Base-by-base conservation (phyloP, 2,113 vertebrate genomes). In the Prionailurus bengalensis region DNA sequence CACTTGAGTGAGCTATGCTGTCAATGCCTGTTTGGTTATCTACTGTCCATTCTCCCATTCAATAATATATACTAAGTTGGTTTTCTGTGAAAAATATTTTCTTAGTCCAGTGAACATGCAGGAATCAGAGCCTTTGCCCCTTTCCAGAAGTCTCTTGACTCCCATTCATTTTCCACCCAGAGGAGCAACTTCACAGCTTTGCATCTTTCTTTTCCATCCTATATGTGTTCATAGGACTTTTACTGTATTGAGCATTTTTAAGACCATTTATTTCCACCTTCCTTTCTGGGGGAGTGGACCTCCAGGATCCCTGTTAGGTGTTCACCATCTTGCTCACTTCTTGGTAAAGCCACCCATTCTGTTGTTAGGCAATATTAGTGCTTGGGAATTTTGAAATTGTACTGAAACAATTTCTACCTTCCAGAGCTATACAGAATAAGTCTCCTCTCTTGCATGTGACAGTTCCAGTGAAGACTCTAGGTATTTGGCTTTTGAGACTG, bases 31-130 rank as follows among this genome's bases (percentile, higher is more conserved):
- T 25, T 29, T 17, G 63, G 21, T 79, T 48, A 8, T 58, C 11
- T 23, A 0, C 0, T 16, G 36, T 27, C 7, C 19, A 2, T 33
- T 45, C 51, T 17, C 33, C 45, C 3, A 4, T 25, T 88, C 29
- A 25, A 0, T n/a, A 23, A 14, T 36, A 7, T 1, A 0, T 5
- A 6, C 31, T 4, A 8, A 33, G 10, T 12, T 48, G 71, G 8
- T 33, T 36, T n/a, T 70, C 36, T 13, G 12, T 45, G 31, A 3
- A 65, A 3, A 70, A 1, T 70, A 42, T 31, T n/a, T 27, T 27
- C 68, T 73, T 21, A 8, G 81, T 33, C 33, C n/a, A 4, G 48
- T 39, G 65, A 36, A 51, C 29, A 21, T 25, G 36, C 33, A 17
- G 58, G 80, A 53, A 33, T 1, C 6, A 61, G 51, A 25, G 51